Conservation (phyloP, 2,888 invertebrate species). For the Sussaba pulchella region DNA sequence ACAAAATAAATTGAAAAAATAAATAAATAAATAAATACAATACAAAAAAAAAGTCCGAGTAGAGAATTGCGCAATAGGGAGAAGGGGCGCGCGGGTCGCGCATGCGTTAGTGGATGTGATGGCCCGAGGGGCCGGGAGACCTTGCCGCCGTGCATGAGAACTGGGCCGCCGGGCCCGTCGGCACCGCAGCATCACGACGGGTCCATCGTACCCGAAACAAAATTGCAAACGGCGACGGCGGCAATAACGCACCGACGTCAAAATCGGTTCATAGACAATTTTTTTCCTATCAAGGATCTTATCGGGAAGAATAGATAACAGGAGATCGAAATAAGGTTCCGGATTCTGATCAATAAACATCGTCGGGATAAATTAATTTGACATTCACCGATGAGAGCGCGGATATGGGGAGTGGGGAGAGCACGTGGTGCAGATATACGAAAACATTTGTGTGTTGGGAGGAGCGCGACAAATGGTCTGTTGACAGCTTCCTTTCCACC, state of each 20-base stretch:
- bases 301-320: too few relatives aligned
- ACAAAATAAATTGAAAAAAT: conserved; percentile 31
- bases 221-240: conserved; percentile 56
- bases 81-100: conserved; percentile 73
- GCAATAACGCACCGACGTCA: conserved; percentile 12
- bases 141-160: conserved; percentile 82
- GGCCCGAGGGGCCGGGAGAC: conserved; percentile 80
- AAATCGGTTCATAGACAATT: conserved; percentile 57
- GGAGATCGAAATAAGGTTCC: too few relatives aligned
- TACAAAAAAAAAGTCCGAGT: conserved; percentile 37
- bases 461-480: too few relatives aligned
- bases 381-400: too few relatives aligned
- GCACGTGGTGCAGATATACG: too few relatives aligned
- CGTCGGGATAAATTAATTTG: too few relatives aligned
- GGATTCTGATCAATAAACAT: too few relatives aligned
- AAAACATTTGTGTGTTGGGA: too few relatives aligned
- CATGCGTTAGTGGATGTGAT: conserved; percentile 73
- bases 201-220: conserved; percentile 74
- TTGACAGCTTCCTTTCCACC: too few relatives aligned
- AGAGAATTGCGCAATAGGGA: conserved; percentile 78
- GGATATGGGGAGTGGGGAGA: too few relatives aligned
- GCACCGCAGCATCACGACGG: conserved; percentile 69
- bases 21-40: conserved; percentile 42
- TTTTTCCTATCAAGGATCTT: conserved; percentile 13
- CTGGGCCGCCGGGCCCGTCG: conserved; percentile 79